Percentiles rank a stretch among this genome's conserved stretches.
Evolutionary conservation across 1,140 invertebrate genomes (phyloP).

Genomic region (Polypedilum pembai): DNA sequence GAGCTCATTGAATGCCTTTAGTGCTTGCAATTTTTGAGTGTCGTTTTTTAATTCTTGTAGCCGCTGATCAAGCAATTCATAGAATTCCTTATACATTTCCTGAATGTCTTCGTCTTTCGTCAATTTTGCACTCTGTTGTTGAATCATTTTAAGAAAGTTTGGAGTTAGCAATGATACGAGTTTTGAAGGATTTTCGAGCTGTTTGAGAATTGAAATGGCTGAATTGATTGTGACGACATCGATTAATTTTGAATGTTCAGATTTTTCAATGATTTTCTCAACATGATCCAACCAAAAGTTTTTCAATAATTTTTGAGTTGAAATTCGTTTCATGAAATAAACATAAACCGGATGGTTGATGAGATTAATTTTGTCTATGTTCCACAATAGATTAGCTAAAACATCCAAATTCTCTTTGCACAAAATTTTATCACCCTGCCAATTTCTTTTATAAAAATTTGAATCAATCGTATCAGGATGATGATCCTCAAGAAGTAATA

Average conservation of each 20-base stretch:
- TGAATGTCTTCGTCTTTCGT: background rate
- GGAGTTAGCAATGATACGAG: conserved; percentile 48
- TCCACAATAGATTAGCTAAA: conserved; percentile 43
- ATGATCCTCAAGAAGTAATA: conserved; percentile 39
- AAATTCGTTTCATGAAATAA: conserved; percentile 47
- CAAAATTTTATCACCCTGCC: conserved; percentile 13
- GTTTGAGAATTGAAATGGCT: conserved; percentile 47
- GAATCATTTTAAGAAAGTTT: conserved; percentile 44
- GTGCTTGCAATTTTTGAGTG: conserved; percentile 35
- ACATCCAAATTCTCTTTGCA: background rate
- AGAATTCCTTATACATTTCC: conserved; percentile 48
- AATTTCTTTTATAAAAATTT: conserved; percentile 30
- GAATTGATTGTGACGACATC: conserved; percentile 49
- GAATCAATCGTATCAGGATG: conserved; percentile 41
- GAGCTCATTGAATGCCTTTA: conserved; percentile 32
- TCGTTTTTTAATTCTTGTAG: conserved; percentile 43
- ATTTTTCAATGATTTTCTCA: conserved; percentile 50
- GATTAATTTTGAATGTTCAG: conserved; percentile 49
- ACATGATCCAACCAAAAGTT: conserved; percentile 50
- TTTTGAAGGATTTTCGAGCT: conserved; percentile 43
- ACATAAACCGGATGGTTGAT: conserved; percentile 55
- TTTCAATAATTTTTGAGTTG: conserved; percentile 44
- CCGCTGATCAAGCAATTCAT: conserved; percentile 47
- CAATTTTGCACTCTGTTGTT: background rate
- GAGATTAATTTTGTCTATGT: conserved; percentile 49